These are phyloP conservation scores for Margaritifera margaritifera DNA, from an alignment of 2,888 invertebrate genomes.

Conservation along the genomic window DNA sequence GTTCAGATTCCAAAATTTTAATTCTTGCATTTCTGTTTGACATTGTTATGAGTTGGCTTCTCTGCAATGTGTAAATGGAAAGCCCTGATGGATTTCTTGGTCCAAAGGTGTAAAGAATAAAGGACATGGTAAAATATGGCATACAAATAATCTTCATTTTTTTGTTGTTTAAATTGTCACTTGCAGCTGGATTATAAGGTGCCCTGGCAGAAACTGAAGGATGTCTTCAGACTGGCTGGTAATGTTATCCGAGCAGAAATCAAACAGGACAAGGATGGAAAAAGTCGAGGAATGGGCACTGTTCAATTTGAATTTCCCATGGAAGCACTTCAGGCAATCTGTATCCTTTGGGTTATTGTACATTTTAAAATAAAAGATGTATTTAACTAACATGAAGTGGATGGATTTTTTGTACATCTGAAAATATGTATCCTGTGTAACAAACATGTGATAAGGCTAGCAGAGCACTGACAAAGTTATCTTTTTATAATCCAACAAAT, in stretches of 20 bases:
- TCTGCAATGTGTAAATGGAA: too few species aligned
- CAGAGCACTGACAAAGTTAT: too few species aligned
- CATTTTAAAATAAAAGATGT: slow-evolving; percentile 1
- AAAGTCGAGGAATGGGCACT: slow-evolving; percentile 95
- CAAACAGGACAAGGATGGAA: slow-evolving; percentile 94
- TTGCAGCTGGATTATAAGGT: slow-evolving; percentile 96
- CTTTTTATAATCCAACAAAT: too few species aligned
- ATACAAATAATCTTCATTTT: too few species aligned
- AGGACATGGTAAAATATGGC: too few species aligned
- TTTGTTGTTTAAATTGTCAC: slow-evolving; percentile 41
- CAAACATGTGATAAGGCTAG: too few species aligned
- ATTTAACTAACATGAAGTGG: too few species aligned
- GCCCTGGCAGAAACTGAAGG: slow-evolving; percentile 92
- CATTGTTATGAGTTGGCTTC: too few species aligned
- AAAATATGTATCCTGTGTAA: background rate
- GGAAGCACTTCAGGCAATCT: slow-evolving; percentile 96
- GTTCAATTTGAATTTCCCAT: slow-evolving; percentile 98
- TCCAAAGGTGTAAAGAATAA: too few species aligned
- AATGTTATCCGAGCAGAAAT: slow-evolving; percentile 89
- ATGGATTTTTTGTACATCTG: background rate
- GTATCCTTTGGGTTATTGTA: slow-evolving; percentile 58
- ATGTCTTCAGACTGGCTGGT: slow-evolving; percentile 96
- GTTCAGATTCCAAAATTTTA: too few species aligned
- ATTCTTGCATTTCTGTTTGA: too few species aligned
- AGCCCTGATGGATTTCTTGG: too few species aligned